Evolutionary conservation across 2,888 invertebrate species (phyloP).

Genomic region (Tipula vernalis): DNA sequence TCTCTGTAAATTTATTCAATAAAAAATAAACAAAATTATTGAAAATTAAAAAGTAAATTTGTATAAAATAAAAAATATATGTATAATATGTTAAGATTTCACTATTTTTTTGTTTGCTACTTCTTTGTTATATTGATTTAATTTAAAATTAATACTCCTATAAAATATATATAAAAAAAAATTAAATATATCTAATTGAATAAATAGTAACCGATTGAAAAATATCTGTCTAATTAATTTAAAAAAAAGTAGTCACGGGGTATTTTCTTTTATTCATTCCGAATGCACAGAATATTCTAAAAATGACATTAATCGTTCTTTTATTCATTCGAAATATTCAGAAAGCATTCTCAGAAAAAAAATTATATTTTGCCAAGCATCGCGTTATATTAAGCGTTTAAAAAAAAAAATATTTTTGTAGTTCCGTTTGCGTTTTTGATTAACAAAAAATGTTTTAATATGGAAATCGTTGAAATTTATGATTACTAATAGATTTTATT

Average conservation of each 20-base stretch:
- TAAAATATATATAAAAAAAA: not conserved
- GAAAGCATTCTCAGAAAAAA: too few species aligned
- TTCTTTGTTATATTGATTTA: not conserved
- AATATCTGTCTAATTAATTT: not conserved
- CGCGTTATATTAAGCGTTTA: too few species aligned
- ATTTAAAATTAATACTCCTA: not conserved
- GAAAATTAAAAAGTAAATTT: not conserved
- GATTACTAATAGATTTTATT: too few species aligned
- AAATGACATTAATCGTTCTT: too few species aligned
- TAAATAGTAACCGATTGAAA: not conserved
- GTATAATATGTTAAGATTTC: not conserved
- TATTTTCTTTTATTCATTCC: too few species aligned
- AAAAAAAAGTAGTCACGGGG: not conserved
- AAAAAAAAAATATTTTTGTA: too few species aligned
- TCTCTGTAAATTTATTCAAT: not conserved
- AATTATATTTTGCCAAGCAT: too few species aligned
- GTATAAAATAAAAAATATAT: not conserved
- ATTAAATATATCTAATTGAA: not conserved
- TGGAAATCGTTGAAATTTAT: too few species aligned
- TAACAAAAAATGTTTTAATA: too few species aligned
- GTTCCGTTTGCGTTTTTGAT: too few species aligned
- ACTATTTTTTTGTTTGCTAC: not conserved
- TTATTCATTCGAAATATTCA: too few species aligned
- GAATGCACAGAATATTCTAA: too few species aligned
- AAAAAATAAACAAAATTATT: not conserved